Conservation (phyloP, 2,888 invertebrate species). For the Rhamphomyia laevipes region DNA sequence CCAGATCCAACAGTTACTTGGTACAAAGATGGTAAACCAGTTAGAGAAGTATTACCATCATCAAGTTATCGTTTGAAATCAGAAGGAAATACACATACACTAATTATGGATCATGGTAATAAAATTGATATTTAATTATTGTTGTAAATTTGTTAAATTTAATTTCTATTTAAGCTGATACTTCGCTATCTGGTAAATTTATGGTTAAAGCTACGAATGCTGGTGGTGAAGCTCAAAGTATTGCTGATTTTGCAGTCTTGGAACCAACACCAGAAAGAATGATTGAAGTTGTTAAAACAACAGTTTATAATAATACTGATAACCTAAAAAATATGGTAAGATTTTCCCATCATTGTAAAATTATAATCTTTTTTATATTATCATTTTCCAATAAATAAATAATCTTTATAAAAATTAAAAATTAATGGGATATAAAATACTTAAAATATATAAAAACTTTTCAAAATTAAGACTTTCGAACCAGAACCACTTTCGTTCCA, state of each 20-base stretch:
- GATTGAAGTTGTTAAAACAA: slow-evolving; percentile 54
- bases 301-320: slow-evolving; percentile 46
- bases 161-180: slow-evolving; percentile 39
- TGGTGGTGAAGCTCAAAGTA: slow-evolving; percentile 72
- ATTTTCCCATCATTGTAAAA: slow-evolving; percentile 6
- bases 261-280: slow-evolving; percentile 56
- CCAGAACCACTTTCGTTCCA: slow-evolving; percentile 30
- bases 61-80: slow-evolving; percentile 43
- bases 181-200: slow-evolving; percentile 61
- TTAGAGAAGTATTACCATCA: slow-evolving; percentile 43
- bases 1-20: slow-evolving; percentile 63
- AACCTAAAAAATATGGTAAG: slow-evolving; percentile 35
- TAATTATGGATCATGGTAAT: slow-evolving; percentile 60
- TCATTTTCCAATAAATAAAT: background rate
- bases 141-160: background rate
- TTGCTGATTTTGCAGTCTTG: slow-evolving; percentile 63
- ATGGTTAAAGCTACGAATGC: slow-evolving; percentile 62
- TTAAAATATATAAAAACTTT: slow-evolving; percentile 12
- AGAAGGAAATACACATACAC: slow-evolving; percentile 54
- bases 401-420: background rate
- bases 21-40: slow-evolving; percentile 57
- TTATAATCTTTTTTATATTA: slow-evolving; percentile 7
- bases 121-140: background rate
- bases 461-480: slow-evolving; percentile 22
- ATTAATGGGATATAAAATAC: slow-evolving; percentile 13